Conservation (phyloP, 1,140 invertebrate genomes). For the Drosophila varians region DNA sequence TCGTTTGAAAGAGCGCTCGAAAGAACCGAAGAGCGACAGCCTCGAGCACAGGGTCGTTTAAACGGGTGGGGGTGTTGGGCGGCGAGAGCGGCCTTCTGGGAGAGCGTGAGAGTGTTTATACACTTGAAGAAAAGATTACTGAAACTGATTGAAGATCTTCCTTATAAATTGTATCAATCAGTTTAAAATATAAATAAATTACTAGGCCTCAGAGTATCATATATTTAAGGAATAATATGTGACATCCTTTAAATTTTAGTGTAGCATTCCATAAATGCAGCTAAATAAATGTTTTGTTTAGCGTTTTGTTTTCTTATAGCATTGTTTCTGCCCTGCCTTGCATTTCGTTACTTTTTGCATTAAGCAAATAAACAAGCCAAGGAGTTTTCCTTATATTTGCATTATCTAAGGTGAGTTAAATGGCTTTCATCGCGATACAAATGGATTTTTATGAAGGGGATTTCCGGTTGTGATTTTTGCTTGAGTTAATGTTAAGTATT, state of each 20-base stretch:
- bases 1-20: conserved; percentile 11
- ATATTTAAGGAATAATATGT: too few species aligned
- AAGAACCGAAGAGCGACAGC: conserved; percentile 9
- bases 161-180: too few species aligned
- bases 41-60: neutral
- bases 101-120: conserved; percentile 8
- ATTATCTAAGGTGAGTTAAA: conserved; percentile 8
- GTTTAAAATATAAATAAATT: too few species aligned
- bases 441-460: conserved; percentile 10
- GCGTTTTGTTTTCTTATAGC: conserved; percentile 20
- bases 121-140: neutral
- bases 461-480: conserved; percentile 8
- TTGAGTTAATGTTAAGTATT: neutral
- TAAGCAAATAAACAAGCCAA: conserved; percentile 24
- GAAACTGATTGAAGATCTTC: too few species aligned
- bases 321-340: conserved; percentile 23
- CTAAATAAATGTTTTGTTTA: conserved; percentile 43
- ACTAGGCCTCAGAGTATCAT: too few species aligned
- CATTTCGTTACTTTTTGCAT: conserved; percentile 37
- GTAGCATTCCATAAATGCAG: conserved; percentile 62
- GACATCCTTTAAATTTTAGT: too few species aligned
- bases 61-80: conserved; percentile 9
- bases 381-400: conserved; percentile 17
- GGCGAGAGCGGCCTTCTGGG: neutral
- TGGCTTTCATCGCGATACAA: conserved; percentile 1